phyloP scores from a whole-genome alignment of 1,140 invertebrate species.

The Trialeurodes vaporariorum region DNA sequence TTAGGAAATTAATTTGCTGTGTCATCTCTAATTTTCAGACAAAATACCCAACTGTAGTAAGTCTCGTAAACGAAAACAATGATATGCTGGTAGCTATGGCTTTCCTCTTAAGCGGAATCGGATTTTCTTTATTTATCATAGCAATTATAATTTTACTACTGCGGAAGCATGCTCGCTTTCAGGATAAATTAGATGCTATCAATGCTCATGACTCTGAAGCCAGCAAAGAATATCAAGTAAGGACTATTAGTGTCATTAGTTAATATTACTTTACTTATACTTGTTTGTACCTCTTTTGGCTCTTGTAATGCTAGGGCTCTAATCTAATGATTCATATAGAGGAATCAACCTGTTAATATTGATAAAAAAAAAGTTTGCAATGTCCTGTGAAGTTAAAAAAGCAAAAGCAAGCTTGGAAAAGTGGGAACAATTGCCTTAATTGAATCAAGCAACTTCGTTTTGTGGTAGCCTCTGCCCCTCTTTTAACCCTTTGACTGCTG shows the following conservation, averaged over 20 bases:
- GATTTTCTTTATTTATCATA: background rate
- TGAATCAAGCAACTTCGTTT: too few relatives aligned
- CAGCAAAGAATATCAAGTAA: slow-evolving; percentile 36
- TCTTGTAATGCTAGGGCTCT: background rate
- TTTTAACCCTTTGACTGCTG: too few relatives aligned
- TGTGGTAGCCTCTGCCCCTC: too few relatives aligned
- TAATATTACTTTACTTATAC: slow-evolving; percentile 2
- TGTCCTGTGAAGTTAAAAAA: too few relatives aligned
- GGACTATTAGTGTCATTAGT: background rate
- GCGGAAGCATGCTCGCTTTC: slow-evolving; percentile 53
- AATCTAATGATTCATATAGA: slow-evolving; percentile 13
- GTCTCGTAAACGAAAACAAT: background rate
- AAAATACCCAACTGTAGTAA: slow-evolving; percentile 7
- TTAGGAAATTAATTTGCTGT: too few relatives aligned
- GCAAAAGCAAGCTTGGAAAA: too few relatives aligned
- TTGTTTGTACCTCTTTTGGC: background rate
- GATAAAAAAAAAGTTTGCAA: too few relatives aligned
- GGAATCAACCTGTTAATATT: too few relatives aligned
- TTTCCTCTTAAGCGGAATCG: background rate
- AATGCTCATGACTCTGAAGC: slow-evolving; percentile 71
- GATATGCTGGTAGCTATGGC: background rate
- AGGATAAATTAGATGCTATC: slow-evolving; percentile 55
- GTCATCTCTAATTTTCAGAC: slow-evolving; percentile 18
- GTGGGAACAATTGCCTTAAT: too few relatives aligned
- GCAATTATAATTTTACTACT: background rate